These are phyloP conservation scores for Ambastaia sidthimunki DNA, from an alignment of 2,797 vertebrate species.

Conservation along the genomic window DNA sequence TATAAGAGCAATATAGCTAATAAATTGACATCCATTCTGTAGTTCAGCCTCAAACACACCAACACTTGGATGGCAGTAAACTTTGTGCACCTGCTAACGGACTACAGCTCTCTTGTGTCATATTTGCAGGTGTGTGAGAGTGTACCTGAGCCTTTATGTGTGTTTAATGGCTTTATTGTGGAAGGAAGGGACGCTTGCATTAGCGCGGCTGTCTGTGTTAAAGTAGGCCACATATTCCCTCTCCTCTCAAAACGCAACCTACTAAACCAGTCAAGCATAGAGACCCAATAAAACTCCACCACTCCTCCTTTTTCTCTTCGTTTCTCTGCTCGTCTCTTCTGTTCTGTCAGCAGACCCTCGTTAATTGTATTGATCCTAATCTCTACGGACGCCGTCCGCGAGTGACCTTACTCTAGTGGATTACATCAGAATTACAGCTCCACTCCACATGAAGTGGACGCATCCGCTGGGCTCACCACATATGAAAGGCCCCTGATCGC, in stretches of 20 bases:
- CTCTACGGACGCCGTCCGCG: slow-evolving; percentile 47
- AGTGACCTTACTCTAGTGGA: slow-evolving; percentile 49
- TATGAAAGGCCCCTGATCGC: slow-evolving; percentile 42
- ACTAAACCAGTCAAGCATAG: slow-evolving; percentile 58
- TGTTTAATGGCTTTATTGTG: slow-evolving; percentile 3
- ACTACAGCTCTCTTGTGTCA: background rate
- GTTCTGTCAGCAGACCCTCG: slow-evolving; percentile 44
- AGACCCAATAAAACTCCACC: slow-evolving; percentile 49
- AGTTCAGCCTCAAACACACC: background rate
- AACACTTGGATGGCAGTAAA: background rate
- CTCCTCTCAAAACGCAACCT: slow-evolving; percentile 54
- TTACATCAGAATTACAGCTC: slow-evolving; percentile 51
- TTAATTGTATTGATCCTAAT: slow-evolving; percentile 57
- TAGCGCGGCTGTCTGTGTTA: slow-evolving; percentile 41
- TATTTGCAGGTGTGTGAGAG: slow-evolving; percentile 29
- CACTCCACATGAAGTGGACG: slow-evolving; percentile 42
- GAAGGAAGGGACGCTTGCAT: slow-evolving; percentile 4
- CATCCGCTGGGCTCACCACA: slow-evolving; percentile 47
- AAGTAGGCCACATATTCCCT: slow-evolving; percentile 61
- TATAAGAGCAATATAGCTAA: slow-evolving; percentile 19
- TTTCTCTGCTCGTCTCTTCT: slow-evolving; percentile 28
- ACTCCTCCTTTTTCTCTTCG: slow-evolving; percentile 21
- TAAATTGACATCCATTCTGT: background rate
- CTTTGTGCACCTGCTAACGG: slow-evolving; percentile 7
- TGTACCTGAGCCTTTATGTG: background rate